Evolutionary conservation across 2,113 vertebrate species (phyloP), one percentile per base, ranked within the genome.

Genomic region (Gnathonemus longibarbis): DNA sequence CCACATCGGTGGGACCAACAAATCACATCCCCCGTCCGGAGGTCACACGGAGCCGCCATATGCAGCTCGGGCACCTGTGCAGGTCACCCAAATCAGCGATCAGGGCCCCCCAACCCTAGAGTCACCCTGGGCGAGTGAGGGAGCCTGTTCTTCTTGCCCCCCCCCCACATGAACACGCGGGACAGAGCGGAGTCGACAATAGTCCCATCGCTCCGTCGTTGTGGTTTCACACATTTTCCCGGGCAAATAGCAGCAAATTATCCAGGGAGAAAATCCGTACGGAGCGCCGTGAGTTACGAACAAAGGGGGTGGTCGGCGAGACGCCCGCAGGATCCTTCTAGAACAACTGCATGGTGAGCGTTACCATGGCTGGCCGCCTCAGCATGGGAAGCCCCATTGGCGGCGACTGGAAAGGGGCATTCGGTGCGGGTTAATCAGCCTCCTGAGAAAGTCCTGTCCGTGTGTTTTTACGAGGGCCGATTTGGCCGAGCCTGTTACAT

Each of bases 201-300:
- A 21, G 46, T 66, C 89, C 49, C 88, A 90, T 48, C 42, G 70
- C 48, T 74, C 62, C 1, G 31, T 39, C 8, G 74, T 35, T 39
- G 17, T 46, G 46, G 84, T 89, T 90, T 91, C 83, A 89, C 87
- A 89, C 66, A 80, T 70, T 91, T 92, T 91, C 87, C 42, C 88
- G 19, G 19, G 39, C 46, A 74, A 87, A 92, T 92, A 90, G 90
- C 91, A 90, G 90, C 86, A 35, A 89, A 89, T 92, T 89, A 91
- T 66, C 90, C 56, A 62, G 74, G 91, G 87, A 83, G 49, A 66
- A 87, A 90, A 66, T 91, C 88, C 48, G 66, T 56, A 66, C 90
- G 62, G 90, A 90, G 86, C 24, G 31, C 48, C 21, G 77, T 46
- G 62, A 84, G 89, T 87, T 89, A 66, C 17, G 52, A 31, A 48